Base-by-base conservation (phyloP, 2,113 vertebrate species). In the Oxyura jamaicensis region DNA sequence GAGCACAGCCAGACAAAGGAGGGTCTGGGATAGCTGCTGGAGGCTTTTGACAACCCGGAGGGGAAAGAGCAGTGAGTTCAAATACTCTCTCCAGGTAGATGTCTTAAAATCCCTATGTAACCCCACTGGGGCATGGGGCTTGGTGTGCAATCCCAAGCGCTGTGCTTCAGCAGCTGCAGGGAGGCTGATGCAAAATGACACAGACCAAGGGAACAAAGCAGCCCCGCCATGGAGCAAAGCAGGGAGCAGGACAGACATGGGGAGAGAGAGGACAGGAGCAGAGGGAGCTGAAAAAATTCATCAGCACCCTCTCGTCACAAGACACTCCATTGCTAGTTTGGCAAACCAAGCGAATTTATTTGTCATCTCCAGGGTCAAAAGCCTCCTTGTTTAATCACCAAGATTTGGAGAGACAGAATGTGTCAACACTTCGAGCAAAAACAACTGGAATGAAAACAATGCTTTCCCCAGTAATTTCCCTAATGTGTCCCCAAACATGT, bases 251-350 rank as follows among this genome's bases (percentile, higher is more conserved):
- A 79, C 0, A 3, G 35, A 41, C 62, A 41, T 13, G 3, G 0
- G 3, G 36, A 86, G 55, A 66, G 44, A 72, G 81, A 46, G 28
- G 83, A 28, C 17, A 59, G 76, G 84, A 25, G 22, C 20, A 60
- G 25, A 4, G 12, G 35, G 87, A 29, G 41, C 48, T 88, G 59
- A 41, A 46, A 91, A 89, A 91, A 74, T 28, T 42, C 69, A 72
- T 86, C 60, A 71, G 52, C 35, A 29, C 39, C 73, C 65, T 63
- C 69, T 88, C 29, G 0, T 95, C 95, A 95, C 62, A 39, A 82
- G 71, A 91, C 91, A 96, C 95, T 94, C 88, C 73, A 86, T 95
- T 93, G 81, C 75, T 41, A 75, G 66, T 62, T 69, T 96, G 92
- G 96, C 93, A 95, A 89, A 89, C 44, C 36, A 67, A 90, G 66